Evolutionary conservation across 2,797 vertebrate species (phyloP), one percentile per base, ranked within the genome.

Genomic region (Onychomys torridus): DNA sequence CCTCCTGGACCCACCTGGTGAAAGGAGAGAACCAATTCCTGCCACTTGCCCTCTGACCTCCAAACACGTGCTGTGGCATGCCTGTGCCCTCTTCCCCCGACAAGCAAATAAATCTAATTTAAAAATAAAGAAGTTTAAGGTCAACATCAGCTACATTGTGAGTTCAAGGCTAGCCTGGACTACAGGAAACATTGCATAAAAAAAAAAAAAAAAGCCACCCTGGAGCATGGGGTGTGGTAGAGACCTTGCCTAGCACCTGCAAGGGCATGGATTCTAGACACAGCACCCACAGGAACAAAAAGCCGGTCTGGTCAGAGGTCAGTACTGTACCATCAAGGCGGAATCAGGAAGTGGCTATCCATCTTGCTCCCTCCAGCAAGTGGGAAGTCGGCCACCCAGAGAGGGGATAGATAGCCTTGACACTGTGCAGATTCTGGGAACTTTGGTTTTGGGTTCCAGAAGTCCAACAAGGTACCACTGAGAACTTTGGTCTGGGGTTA

Each of bases 381-480:
- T 37, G 73, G 73, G 25, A 82, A 85, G 71, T 32, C 29, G 32
- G 52, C 21, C 77, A 19, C 21, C 59, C 49, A 67, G 59, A 81
- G 75, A 61, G 79, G 76, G 92, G 43, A 9, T 63, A 14, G 43
- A 9, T 63, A 14, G 77, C 27, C 71, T 25, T 79, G 85, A 90
- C 0, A 3, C 61, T 75, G 65, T 77, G 46, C 37, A 88, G 34
- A 16, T 85, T 78, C 67, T 77, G 55, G 59, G 77, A 92, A 93
- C 94, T 97, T 55, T 76, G 61, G 89, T 67, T 57, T 93, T 49
- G 14, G 85, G 32, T 89, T 77, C 25, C 57, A 37, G 84, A 73
- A 71, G 85, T 92, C 77, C 37, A 34, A 40, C 29, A 84, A 81
- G 49, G 67, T 61, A 88, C 85, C 37, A 27, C 34, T 29, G 78